Conservation (phyloP, 2,113 vertebrate species). For the Salminus brasiliensis region DNA sequence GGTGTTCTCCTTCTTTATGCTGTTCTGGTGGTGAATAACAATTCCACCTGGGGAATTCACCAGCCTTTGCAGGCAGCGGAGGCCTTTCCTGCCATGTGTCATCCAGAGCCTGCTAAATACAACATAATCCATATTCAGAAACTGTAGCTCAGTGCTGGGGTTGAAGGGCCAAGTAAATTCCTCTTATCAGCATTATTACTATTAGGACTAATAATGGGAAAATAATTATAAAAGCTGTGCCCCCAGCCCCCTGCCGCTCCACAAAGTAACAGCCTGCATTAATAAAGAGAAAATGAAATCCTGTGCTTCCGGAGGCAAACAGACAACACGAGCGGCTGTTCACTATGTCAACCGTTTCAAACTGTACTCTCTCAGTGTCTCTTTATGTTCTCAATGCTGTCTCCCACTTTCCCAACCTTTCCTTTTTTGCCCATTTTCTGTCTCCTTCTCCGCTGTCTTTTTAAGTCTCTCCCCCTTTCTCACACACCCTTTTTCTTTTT, state of each 20-base stretch:
- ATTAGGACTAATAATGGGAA: conserved; percentile 68
- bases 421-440: too few species aligned
- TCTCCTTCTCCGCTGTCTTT: too few species aligned
- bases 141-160: conserved; percentile 37
- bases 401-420: too few species aligned
- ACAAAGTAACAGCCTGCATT: conserved; percentile 58
- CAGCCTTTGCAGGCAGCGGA: background rate
- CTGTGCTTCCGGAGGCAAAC: conserved; percentile 50
- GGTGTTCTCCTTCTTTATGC: conserved; percentile 32
- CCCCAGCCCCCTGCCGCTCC: conserved; percentile 32
- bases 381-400: too few species aligned
- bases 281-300: conserved; percentile 69
- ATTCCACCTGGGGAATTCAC: conserved; percentile 2
- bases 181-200: conserved; percentile 62
- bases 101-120: background rate
- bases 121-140: conserved; percentile 16
- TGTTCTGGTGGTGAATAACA: conserved; percentile 42
- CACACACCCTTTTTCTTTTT: too few species aligned
- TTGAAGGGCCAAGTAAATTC: conserved; percentile 62
- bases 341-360: conserved; percentile 37
- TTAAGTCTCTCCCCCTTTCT: too few species aligned
- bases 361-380: conserved; percentile 22
- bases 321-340: conserved; percentile 16
- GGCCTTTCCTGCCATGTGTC: background rate
- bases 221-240: conserved; percentile 59